phyloP scores from a whole-genome alignment of 1,140 invertebrate species.

The Tetramorium alpestre region DNA sequence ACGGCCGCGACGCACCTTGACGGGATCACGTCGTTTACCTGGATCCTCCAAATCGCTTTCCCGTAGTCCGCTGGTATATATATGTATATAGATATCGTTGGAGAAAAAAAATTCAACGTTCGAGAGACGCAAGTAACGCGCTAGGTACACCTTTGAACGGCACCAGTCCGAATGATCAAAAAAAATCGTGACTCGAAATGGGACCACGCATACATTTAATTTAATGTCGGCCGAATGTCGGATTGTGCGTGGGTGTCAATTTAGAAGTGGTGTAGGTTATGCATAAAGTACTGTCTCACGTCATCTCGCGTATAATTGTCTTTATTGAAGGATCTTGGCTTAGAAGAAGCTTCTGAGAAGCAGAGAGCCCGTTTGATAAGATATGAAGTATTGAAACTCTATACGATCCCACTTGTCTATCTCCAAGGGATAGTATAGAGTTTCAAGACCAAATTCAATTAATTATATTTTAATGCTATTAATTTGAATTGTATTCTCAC shows the following conservation, averaged over 20 bases:
- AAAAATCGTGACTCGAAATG: neutral
- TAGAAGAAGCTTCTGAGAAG: neutral
- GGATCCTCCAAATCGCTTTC: too few relatives aligned
- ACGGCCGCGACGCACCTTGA: neutral
- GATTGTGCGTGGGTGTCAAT: neutral
- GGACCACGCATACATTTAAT: neutral
- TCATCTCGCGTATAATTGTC: neutral
- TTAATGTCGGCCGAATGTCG: neutral
- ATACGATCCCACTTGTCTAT: neutral
- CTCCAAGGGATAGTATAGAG: neutral
- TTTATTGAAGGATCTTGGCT: neutral
- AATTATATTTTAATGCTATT: too few relatives aligned
- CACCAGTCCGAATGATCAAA: neutral
- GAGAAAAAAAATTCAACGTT: neutral
- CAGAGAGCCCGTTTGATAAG: neutral
- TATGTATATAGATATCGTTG: too few relatives aligned
- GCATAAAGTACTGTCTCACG: neutral
- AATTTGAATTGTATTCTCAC: too few relatives aligned
- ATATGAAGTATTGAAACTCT: too few relatives aligned
- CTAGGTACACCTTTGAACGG: neutral
- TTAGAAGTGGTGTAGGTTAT: constrained; percentile 6
- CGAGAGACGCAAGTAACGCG: neutral
- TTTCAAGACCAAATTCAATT: too few relatives aligned
- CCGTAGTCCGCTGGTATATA: neutral
- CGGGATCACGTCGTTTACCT: neutral